A percentile compares a stretch with the other conserved stretches of the same genome.
Evolutionary conservation across 1,140 invertebrate species (phyloP).

Genomic region (roundworm (Caenorhabditis elegans)): DNA sequence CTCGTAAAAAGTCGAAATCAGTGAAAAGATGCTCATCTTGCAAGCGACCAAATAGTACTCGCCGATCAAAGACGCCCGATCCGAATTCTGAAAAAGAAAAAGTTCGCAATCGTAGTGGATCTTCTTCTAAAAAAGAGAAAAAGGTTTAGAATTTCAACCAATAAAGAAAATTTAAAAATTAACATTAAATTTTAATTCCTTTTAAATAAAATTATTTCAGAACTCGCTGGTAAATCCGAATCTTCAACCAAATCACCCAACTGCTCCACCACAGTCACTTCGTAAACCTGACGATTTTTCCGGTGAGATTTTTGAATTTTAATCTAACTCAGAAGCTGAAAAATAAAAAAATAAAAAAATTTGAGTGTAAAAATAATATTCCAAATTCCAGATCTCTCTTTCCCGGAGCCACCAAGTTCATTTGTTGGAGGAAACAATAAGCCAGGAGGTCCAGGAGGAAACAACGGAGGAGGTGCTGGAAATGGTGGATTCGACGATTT

Average conservation of each 20-base stretch:
- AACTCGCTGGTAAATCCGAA: slow-evolving; percentile 31
- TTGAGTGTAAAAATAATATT: too few relatives aligned
- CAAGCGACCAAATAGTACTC: slow-evolving; percentile 9
- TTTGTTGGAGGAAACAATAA: slow-evolving; percentile 18
- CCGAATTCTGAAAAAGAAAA: neutral
- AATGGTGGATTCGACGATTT: slow-evolving; percentile 44
- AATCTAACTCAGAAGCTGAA: too few relatives aligned
- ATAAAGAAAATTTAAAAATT: neutral
- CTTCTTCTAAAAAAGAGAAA: slow-evolving; percentile 5
- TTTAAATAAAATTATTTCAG: too few relatives aligned
- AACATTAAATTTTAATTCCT: too few relatives aligned
- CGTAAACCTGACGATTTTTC: slow-evolving; percentile 17
- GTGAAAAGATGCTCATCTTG: slow-evolving; percentile 10
- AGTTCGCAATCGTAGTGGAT: neutral
- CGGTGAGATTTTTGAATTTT: slow-evolving; percentile 13
- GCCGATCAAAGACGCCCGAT: neutral
- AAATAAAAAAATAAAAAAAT: slow-evolving; percentile 51
- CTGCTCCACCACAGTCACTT: slow-evolving; percentile 35
- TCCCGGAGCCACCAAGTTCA: slow-evolving; percentile 57
- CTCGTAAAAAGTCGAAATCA: slow-evolving; percentile 13
- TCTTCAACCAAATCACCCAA: slow-evolving; percentile 19
- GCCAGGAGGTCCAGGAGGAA: neutral
- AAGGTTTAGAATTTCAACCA: neutral
- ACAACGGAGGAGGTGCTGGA: neutral
- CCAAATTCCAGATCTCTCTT: slow-evolving; percentile 49